These are phyloP conservation scores for Tenrec ecaudatus DNA, from an alignment of 2,113 vertebrate species.

Conservation along the genomic window DNA sequence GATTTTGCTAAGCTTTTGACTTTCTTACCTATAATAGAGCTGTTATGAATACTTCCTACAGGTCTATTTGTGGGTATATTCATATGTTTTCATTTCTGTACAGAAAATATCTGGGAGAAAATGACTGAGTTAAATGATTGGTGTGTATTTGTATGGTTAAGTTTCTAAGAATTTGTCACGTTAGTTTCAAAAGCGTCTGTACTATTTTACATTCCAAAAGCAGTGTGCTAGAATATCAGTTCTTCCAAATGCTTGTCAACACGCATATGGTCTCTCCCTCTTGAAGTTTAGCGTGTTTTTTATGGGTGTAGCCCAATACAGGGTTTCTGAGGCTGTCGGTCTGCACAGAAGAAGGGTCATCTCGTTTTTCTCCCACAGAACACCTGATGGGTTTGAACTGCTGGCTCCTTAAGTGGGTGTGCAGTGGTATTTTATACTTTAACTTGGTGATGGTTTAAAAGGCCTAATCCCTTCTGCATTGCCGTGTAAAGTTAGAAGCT, in stretches of 20 bases:
- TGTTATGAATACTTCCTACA: background rate
- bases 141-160: background rate
- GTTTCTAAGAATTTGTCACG: background rate
- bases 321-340: no score
- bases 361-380: no score
- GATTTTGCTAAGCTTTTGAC: background rate
- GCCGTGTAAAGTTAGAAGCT: background rate
- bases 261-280: background rate
- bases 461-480: background rate
- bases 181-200: background rate
- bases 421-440: background rate
- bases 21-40: background rate
- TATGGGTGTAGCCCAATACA: no score
- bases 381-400: no score
- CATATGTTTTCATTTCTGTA: background rate
- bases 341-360: no score
- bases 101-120: background rate
- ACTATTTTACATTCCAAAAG: background rate
- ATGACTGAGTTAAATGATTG: background rate
- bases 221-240: background rate
- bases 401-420: no score
- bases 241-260: background rate
- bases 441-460: constrained; percentile 2
- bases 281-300: background rate
- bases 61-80: background rate